Conservation (phyloP, 2,888 invertebrate genomes). For the Drosophila paramelanica region DNA sequence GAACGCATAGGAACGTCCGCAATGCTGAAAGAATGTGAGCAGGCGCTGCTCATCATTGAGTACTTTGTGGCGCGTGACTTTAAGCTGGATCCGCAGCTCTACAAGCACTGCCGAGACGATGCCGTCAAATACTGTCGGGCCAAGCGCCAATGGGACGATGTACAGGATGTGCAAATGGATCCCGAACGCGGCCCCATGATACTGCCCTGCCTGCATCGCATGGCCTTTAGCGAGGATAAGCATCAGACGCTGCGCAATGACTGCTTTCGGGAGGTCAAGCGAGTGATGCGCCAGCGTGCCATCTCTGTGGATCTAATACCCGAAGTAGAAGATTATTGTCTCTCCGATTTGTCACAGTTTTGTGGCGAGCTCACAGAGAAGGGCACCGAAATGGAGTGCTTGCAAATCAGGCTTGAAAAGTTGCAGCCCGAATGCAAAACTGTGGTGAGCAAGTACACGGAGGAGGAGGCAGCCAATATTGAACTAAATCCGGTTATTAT, state of each 20-base stretch:
- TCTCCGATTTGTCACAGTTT: slow-evolving; percentile 92
- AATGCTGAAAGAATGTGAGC: slow-evolving; percentile 96
- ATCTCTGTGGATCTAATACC: slow-evolving; percentile 96
- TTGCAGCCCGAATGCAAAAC: slow-evolving; percentile 89
- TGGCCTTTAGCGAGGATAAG: slow-evolving; percentile 86
- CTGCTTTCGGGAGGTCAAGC: slow-evolving; percentile 90
- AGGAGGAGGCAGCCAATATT: slow-evolving; percentile 94
- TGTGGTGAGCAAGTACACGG: slow-evolving; percentile 93
- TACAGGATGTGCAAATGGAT: slow-evolving; percentile 87
- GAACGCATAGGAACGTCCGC: slow-evolving; percentile 92
- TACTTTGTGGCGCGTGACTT: slow-evolving; percentile 98
- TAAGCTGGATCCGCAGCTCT: slow-evolving; percentile 95
- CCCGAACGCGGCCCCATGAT: slow-evolving; percentile 93
- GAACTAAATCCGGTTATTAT: slow-evolving; percentile 95
- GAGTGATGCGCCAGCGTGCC: slow-evolving; percentile 97
- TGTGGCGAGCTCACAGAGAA: slow-evolving; percentile 94
- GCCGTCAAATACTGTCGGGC: slow-evolving; percentile 93
- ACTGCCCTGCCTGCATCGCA: slow-evolving; percentile 95
- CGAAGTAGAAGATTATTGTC: slow-evolving; percentile 95
- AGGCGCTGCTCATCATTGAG: slow-evolving; percentile 96
- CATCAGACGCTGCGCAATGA: slow-evolving; percentile 87
- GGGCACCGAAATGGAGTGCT: slow-evolving; percentile 96
- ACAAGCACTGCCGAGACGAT: slow-evolving; percentile 94
- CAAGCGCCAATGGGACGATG: slow-evolving; percentile 90
- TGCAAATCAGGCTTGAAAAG: slow-evolving; percentile 93